Base-by-base conservation (phyloP, 2,888 invertebrate genomes). In the Lissonota sp. region DNA sequence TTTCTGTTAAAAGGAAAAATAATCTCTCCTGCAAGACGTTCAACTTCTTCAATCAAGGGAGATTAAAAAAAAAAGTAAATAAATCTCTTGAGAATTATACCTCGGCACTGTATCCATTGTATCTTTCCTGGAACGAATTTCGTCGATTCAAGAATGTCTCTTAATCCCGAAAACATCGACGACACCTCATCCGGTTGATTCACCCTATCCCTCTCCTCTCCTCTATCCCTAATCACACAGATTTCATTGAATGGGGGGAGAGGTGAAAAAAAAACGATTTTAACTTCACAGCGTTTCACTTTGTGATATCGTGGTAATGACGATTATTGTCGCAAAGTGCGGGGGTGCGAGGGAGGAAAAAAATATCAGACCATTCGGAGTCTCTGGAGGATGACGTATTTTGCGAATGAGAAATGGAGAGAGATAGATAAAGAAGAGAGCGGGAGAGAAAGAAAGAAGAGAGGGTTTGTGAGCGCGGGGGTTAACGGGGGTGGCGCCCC, bases 81-180 rank as follows among this genome's bases (percentile, higher is more conserved):
- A 12, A 12, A 46, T 44, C n/a, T n/a, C 8, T 7, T 42, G 10
- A 60, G 6, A 44, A 46, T 16, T 75, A 60, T 84, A 84, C 83
- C 84, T 83, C 76, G 58, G 60, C 81, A 84, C 84, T 84, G 84
- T 84, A 84, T 84, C 84, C 84, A 84, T 81, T 83, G 72, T 40
- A 6, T 14, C 51, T 7, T 70, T 40, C 53, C 58, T 69, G 63
- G 10, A 73, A 39, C 40, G 64, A 69, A 39, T 51, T 10, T 37
- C 49, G 5, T 0, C 40, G 37, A 49, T 14, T 14, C 5, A 26
- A 26, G 14, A 53, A 7, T 6, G 6, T 12, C 26, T 26, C 26
- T 26, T 6, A 53, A 53, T 16, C 16, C 12, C 14, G 6, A 53
- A n/a, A 53, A 26, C 1, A 26, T 53, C 53, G 14, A 39, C 26